A percentile compares a stretch with the other conserved stretches of the same genome.
Evolutionary conservation across 2,113 vertebrate species (phyloP).

Genomic region (Paratilapia polleni): DNA sequence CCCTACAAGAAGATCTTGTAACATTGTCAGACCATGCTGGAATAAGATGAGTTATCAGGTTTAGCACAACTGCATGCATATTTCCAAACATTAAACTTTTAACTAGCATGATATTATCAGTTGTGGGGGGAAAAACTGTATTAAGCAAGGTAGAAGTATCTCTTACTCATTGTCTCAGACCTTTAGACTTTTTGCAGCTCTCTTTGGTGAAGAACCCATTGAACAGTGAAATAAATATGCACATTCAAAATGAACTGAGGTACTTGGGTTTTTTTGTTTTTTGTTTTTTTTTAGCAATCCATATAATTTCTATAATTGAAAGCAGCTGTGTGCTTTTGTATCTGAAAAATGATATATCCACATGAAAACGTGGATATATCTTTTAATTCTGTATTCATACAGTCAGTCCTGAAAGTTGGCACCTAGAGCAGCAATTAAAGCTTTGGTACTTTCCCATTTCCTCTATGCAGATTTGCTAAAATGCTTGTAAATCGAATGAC

Average conservation of each 20-base stretch:
- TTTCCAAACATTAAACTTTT: background rate
- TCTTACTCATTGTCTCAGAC: background rate
- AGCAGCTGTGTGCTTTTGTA: background rate
- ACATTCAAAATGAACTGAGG: background rate
- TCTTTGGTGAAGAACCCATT: background rate
- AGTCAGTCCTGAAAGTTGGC: background rate
- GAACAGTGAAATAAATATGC: background rate
- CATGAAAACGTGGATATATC: background rate
- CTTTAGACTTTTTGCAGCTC: background rate
- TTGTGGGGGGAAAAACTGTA: background rate
- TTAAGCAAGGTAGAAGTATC: background rate
- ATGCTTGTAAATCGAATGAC: background rate
- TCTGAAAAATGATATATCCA: too few species aligned
- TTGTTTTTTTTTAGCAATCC: background rate
- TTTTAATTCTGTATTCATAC: constrained; percentile 1
- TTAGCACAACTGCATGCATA: too few species aligned
- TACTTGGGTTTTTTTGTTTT: background rate
- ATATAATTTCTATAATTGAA: background rate
- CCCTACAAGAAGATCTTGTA: too few species aligned
- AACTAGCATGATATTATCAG: background rate
- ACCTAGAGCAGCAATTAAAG: background rate
- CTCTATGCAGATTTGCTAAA: constrained; percentile 5
- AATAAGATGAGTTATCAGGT: too few species aligned
- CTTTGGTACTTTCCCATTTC: background rate
- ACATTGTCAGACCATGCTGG: too few species aligned